A percentile compares a stretch with the other conserved stretches of the same genome.
phyloP scores from a whole-genome alignment of 2,888 invertebrate genomes.

The Pollenia amentaria region DNA sequence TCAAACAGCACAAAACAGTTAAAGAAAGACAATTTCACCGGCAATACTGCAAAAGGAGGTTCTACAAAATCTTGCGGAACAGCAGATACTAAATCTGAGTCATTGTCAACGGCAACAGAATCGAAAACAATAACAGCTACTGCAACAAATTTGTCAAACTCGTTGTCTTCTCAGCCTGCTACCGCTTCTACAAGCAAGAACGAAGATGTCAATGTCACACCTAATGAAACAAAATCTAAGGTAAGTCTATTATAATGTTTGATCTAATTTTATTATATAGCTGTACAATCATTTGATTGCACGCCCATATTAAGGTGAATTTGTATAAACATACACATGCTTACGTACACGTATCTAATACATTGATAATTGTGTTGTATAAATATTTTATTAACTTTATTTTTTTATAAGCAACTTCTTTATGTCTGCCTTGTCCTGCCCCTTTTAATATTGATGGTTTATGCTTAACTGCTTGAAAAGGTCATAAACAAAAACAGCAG shows the following conservation, averaged over 20 bases:
- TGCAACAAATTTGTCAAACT: slow-evolving; percentile 45
- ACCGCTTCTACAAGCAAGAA: slow-evolving; percentile 57
- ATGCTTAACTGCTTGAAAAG: slow-evolving; percentile 61
- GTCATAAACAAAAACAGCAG: slow-evolving; percentile 59
- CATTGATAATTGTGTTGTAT: slow-evolving; percentile 5
- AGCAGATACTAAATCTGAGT: slow-evolving; percentile 59
- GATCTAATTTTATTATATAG: slow-evolving; percentile 37
- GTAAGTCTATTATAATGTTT: slow-evolving; percentile 57
- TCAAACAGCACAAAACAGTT: slow-evolving; percentile 40
- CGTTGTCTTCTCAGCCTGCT: slow-evolving; percentile 47
- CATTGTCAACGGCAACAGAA: slow-evolving; percentile 35
- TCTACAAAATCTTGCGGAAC: slow-evolving; percentile 39
- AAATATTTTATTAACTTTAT: slow-evolving; percentile 21
- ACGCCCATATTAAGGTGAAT: slow-evolving; percentile 21
- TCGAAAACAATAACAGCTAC: slow-evolving; percentile 48
- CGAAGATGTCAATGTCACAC: slow-evolving; percentile 55
- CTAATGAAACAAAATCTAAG: slow-evolving; percentile 73
- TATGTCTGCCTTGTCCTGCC: slow-evolving; percentile 48
- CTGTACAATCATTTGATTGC: slow-evolving; percentile 15
- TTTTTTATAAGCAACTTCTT: slow-evolving; percentile 31
- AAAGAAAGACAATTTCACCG: slow-evolving; percentile 40
- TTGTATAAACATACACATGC: slow-evolving; percentile 3
- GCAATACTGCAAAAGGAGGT: slow-evolving; percentile 38
- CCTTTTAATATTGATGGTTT: slow-evolving; percentile 56
- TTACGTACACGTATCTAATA: background rate